These are phyloP conservation scores for Platypus cylindrus DNA, from an alignment of 2,888 invertebrate genomes.

Conservation along the genomic window DNA sequence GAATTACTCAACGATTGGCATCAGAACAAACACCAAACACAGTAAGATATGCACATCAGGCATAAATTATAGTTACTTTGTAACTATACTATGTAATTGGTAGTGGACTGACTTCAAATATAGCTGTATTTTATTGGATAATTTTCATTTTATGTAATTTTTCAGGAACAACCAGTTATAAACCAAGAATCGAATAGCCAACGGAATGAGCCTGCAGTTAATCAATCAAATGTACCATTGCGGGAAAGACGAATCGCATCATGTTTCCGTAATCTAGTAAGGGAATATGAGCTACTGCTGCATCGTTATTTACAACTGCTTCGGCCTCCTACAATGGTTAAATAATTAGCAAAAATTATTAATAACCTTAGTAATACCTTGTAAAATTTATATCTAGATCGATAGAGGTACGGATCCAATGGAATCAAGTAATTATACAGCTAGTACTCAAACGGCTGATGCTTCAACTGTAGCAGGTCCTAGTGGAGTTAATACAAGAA, in stretches of 20 bases:
- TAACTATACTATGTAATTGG: too few species aligned
- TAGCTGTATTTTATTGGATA: neutral
- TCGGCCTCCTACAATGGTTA: conserved; percentile 36
- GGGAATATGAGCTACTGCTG: conserved; percentile 39
- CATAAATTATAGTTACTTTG: neutral
- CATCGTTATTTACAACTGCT: conserved; percentile 39
- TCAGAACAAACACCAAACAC: conserved; percentile 8
- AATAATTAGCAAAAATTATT: neutral
- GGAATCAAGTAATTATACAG: conserved; percentile 36
- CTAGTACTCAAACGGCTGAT: conserved; percentile 35
- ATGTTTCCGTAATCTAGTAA: conserved; percentile 38
- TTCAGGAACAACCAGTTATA: conserved; percentile 11
- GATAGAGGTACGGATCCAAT: conserved; percentile 60
- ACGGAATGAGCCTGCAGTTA: conserved; percentile 23
- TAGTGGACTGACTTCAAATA: conserved; percentile 1
- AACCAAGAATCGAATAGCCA: conserved; percentile 15
- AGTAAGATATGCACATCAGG: too few species aligned
- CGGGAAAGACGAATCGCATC: conserved; percentile 37
- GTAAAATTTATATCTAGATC: conserved; percentile 34
- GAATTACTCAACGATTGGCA: conserved; percentile 29
- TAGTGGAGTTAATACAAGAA: conserved; percentile 8
- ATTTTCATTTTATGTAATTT: conserved; percentile 3
- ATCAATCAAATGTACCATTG: conserved; percentile 31
- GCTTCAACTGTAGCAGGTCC: conserved; percentile 21
- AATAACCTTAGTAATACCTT: neutral